Conservation (phyloP, 2,797 vertebrate species). For the Tadarida brasiliensis region DNA sequence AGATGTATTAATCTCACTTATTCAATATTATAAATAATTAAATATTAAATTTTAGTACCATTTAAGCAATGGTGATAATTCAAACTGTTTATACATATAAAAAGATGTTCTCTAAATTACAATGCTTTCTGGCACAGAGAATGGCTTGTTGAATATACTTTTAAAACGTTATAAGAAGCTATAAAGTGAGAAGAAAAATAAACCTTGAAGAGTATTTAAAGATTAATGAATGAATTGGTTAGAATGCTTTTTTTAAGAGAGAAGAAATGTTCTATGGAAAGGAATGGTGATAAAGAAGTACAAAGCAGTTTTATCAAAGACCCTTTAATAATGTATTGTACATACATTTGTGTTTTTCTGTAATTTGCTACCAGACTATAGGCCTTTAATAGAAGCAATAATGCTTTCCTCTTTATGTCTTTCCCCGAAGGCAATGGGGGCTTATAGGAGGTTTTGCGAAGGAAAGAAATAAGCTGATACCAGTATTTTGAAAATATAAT, state of each 20-base stretch:
- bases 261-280: background rate
- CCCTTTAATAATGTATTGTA: background rate
- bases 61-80: slow-evolving; percentile 11
- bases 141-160: background rate
- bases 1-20: background rate
- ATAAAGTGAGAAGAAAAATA: background rate
- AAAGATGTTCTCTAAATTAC: background rate
- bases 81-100: background rate
- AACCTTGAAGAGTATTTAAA: background rate
- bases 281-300: background rate
- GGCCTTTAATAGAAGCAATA: background rate
- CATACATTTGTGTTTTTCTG: background rate
- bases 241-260: background rate
- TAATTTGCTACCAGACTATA: background rate
- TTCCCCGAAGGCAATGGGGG: background rate
- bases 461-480: background rate
- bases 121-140: background rate
- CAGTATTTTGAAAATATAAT: background rate
- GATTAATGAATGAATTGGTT: background rate
- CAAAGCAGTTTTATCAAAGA: background rate
- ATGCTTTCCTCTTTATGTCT: background rate
- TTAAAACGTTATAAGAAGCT: background rate
- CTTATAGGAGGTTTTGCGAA: background rate
- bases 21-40: background rate
- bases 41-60: background rate